Conservation (phyloP, 2,797 vertebrate species). For the Eutrigla gurnardus region DNA sequence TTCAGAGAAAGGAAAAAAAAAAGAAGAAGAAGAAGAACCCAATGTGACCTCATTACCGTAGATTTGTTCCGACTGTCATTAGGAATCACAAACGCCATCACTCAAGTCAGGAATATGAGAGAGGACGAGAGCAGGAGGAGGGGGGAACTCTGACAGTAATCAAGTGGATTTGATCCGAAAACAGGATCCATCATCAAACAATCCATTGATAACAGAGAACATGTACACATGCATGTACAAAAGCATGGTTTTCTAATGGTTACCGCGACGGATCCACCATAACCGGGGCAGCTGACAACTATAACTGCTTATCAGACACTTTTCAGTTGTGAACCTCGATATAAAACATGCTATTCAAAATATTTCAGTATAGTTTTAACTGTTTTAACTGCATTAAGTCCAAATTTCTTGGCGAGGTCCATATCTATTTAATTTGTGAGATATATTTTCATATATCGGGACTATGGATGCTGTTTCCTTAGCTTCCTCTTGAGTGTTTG, state of each 20-base stretch:
- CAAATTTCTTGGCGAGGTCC: not conserved
- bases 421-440: not conserved
- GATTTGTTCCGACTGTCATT: constrained; percentile 99
- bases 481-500: not conserved
- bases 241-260: not conserved
- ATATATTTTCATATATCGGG: too few species aligned
- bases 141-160: constrained; percentile 49
- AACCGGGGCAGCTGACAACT: not conserved
- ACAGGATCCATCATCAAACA: constrained; percentile 51
- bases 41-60: constrained; percentile 96
- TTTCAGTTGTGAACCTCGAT: not conserved
- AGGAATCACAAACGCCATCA: constrained; percentile 93
- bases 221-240: constrained; percentile 16
- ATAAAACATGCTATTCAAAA: too few species aligned
- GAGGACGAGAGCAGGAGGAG: constrained; percentile 31
- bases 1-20: constrained; percentile 53
- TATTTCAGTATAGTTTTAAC: not conserved
- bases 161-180: constrained; percentile 65
- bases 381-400: not conserved
- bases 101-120: constrained; percentile 84
- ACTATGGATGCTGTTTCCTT: not conserved
- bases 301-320: not conserved
- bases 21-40: constrained; percentile 61
- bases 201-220: constrained; percentile 40
- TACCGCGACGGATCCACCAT: not conserved